Evolutionary conservation across 2,888 invertebrate species (phyloP), one percentile per base, ranked within the genome.

Genomic region (Neoscelio sp.): DNA sequence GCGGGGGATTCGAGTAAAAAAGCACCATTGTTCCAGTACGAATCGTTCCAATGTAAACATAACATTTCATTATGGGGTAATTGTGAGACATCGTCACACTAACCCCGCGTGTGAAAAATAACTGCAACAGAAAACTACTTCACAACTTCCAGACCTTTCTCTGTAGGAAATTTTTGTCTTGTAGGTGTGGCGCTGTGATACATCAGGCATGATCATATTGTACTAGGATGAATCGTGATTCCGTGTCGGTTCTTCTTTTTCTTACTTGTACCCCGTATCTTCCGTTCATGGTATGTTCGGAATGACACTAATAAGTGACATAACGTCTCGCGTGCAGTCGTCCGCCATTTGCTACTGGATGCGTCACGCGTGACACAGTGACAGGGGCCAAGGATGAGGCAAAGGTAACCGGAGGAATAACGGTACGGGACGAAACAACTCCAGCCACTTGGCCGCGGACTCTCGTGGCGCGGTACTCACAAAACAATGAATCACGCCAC

Each of bases 401-500:
- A 67, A 79, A 68, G 65, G 79, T 77, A 77, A 78, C 48, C 54
- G 60, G 65, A 52, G 33, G 44, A 44, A 58, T 80, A 81, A 81
- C 81, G 81, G 80, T 80, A 44, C 46, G 23, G 65, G 35, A 48
- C 48, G 56, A 78, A 80, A 71, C 68, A 35, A 70, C 67, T 52
- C 67, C 62, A 54, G 71, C 74, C 77, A 74, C 64, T 60, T 71
- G 71, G 60, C n/a, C 12, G 40, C 28, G 58, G 54, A 46, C 60
- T 67, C 50, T 48, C 58, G 52, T 58, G 65, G 78, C 76, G 64
- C 67, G 65, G 65, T 65, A 13, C 40, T 78, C 74, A 64, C 67
- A 65, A 81, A 83, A 82, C 80, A 84, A 84, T 84, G 82, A 83
- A 84, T 83, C 82, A 81, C 62, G 67, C 35, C 65, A 54, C 56